Evolutionary conservation across 2,797 vertebrate species (phyloP), one percentile per base, ranked within the genome.

Genomic region (Mus minutoides): DNA sequence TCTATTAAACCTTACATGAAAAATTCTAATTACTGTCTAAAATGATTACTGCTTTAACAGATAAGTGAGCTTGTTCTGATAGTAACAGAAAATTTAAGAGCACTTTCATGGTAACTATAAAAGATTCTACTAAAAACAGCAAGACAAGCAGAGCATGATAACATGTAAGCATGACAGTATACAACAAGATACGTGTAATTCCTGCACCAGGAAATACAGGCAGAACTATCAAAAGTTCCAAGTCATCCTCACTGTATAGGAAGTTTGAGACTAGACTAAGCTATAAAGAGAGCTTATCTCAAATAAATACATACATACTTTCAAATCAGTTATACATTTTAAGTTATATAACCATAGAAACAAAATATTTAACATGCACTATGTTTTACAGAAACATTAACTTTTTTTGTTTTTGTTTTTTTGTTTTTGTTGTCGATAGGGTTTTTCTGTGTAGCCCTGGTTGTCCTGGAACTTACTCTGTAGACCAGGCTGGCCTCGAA

Each of bases 331-430:
- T 82, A 88, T 6, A 54, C 56, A 16, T 91, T 90, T 93, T 88
- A 95, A 94, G 26, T 77, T 87, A 26, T 73, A 12, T 90, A 96
- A 91, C 40, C 84, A 96, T 4, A 85, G 86, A 93, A 90, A 91
- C 43, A 90, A 97, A 92, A 90, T 56, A 22, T n/a, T 93, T 92
- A 93, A 88, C 22, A 8, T 83, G 69, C 21, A 95, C n/a, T 79
- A 85, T 24, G 24, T 92, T 94, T 86, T 90, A 73, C 73, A 77
- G 73, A 85, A 75, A 54, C 22, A 91, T 26, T n/a, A 69, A 94
- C 83, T 97, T 83, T 49, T 49, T 49, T 49, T 49, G 49, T 49
- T 49, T 49, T n/a, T n/a, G n/a, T n/a, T n/a, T n/a, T n/a, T 49
- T 49, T 49, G 10, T 49, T 49, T 49, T 12, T 10, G 49, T 49